Evolutionary conservation across 2,113 vertebrate genomes (phyloP), one percentile per base, ranked within the genome.

Genomic region (Castor canadensis): DNA sequence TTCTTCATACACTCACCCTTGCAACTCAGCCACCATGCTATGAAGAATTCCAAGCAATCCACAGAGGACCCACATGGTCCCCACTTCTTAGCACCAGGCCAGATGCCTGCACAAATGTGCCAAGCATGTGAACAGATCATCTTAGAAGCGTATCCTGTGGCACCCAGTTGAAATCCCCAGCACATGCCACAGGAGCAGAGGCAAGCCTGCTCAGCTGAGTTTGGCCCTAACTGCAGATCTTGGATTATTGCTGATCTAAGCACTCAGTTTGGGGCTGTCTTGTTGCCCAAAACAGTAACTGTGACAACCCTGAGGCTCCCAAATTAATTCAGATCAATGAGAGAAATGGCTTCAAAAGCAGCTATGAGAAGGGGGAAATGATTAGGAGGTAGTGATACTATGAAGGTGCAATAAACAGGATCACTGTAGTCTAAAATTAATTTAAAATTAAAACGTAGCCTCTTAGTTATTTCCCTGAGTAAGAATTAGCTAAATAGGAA

Each of bases 401-500:
- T 67, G 32, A 95, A 90, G 40, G 49, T 24, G 30, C 6, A 80
- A 66, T 62, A 47, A 83, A 49, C 9, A 82, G 64, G 32, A 90
- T 47, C 7, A 75, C 1, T 32, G 22, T 1, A 93, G 38, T 38
- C 72, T 80, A 54, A 92, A 95, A 83, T n/a, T n/a, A n/a, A n/a
- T n/a, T 87, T 40, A 87, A 79, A 89, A 89, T 32, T 71, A 76
- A 69, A 93, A 62, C 35, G 15, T 43, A 81, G 43, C 11, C 32
- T n/a, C 38, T 81, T 84, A 80, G 49, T 56, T 91, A 88, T 80
- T 96, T 83, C 80, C 52, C 40, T 89, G 35, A 81, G 2, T 24
- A 88, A 91, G 22, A 96, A 85, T 88, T 49, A 91, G 38, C 60
- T 69, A 89, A 30, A 38, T 6, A 91, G 54, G 81, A 89, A 87